Conservation (phyloP, 2,113 vertebrate genomes). For the Hymenochirus boettgeri region DNA sequence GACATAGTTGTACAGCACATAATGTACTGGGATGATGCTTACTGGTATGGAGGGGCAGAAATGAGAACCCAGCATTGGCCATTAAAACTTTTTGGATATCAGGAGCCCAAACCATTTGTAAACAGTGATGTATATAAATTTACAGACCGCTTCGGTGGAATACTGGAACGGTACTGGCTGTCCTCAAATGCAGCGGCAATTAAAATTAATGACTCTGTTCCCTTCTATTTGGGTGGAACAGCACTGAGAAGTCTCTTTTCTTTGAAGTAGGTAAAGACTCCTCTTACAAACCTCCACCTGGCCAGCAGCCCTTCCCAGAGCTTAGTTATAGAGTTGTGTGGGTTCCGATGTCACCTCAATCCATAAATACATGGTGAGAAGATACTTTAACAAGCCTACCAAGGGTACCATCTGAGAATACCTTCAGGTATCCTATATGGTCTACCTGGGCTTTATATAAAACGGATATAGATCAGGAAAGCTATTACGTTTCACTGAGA, state of each 20-base stretch:
- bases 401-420: constrained; percentile 74
- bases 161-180: constrained; percentile 95
- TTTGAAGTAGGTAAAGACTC: constrained; percentile 86
- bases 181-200: constrained; percentile 90
- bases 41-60: constrained; percentile 93
- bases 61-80: constrained; percentile 94
- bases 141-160: constrained; percentile 83
- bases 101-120: constrained; percentile 86
- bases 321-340: constrained; percentile 90
- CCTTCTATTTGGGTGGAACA: constrained; percentile 94
- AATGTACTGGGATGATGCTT: constrained; percentile 88
- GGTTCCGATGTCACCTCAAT: constrained; percentile 83
- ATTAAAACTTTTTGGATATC: constrained; percentile 79
- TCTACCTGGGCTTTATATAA: constrained; percentile 84
- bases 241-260: constrained; percentile 78
- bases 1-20: constrained; percentile 80
- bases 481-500: constrained; percentile 64
- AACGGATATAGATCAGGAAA: constrained; percentile 77
- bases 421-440: constrained; percentile 83
- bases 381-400: constrained; percentile 86
- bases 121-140: constrained; percentile 87
- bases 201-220: constrained; percentile 92
- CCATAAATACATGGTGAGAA: constrained; percentile 90
- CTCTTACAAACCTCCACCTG: constrained; percentile 75
- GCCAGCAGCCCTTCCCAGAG: constrained; percentile 73